phyloP scores from a whole-genome alignment of 2,797 vertebrate species.

The Microcaecilia unicolor region DNA sequence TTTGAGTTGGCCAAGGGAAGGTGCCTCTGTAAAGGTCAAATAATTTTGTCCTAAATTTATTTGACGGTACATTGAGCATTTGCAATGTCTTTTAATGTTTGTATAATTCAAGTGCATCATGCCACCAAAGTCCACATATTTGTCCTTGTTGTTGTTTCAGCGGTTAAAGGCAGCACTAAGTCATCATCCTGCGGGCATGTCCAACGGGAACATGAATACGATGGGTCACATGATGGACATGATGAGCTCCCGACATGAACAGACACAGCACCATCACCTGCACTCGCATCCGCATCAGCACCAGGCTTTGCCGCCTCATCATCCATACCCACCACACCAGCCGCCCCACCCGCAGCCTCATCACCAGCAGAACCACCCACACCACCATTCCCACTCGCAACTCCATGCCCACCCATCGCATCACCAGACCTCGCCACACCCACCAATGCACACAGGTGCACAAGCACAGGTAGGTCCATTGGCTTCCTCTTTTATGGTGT shows the following conservation, averaged over 20 bases:
- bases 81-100: no score
- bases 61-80: no score
- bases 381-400: constrained; percentile 84
- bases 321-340: constrained; percentile 86
- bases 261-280: constrained; percentile 79
- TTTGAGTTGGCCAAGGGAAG: no score
- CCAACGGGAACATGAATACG: constrained; percentile 95
- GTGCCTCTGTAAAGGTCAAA: no score
- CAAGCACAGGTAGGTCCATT: constrained; percentile 76
- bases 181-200: constrained; percentile 85
- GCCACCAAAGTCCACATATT: no score
- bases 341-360: constrained; percentile 73
- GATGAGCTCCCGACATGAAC: constrained; percentile 92
- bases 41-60: no score
- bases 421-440: constrained; percentile 92
- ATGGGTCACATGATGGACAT: constrained; percentile 99
- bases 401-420: constrained; percentile 71
- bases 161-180: constrained; percentile 93
- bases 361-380: no score
- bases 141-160: constrained; percentile 63
- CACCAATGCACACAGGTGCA: constrained; percentile 78
- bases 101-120: no score
- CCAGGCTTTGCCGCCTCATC: constrained; percentile 83
- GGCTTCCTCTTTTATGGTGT: no score
- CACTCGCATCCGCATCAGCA: constrained; percentile 80